A percentile compares a stretch with the other conserved stretches of the same genome.
These are phyloP conservation scores for Drosophila nigromelanica DNA, from an alignment of 1,140 invertebrate genomes.

Conservation along the genomic window DNA sequence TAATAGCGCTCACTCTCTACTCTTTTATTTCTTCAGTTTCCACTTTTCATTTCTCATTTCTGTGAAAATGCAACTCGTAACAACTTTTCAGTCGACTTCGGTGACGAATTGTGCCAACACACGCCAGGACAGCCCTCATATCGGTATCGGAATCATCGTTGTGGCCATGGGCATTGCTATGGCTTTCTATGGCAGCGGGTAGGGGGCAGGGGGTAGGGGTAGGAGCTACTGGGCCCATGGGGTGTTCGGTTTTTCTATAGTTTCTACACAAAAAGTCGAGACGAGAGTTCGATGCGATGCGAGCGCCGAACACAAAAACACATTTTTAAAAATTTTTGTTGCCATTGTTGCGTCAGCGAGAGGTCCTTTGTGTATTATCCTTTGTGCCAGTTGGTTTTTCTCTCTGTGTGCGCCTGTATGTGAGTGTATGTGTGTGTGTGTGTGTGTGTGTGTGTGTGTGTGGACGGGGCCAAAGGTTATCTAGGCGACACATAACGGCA, in stretches of 20 bases:
- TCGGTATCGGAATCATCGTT: slow-evolving; percentile 22
- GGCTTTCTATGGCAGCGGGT: slow-evolving; percentile 17
- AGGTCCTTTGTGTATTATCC: slow-evolving; percentile 78
- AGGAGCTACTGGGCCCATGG: slow-evolving; percentile 30
- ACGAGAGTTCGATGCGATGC: slow-evolving; percentile 12
- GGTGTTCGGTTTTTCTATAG: slow-evolving; percentile 64
- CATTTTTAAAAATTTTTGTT: slow-evolving; percentile 71
- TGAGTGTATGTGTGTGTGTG: slow-evolving; percentile 25
- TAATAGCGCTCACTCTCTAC: slow-evolving; percentile 7
- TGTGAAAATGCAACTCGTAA: slow-evolving; percentile 25
- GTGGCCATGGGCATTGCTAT: slow-evolving; percentile 35
- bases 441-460: slow-evolving; percentile 39
- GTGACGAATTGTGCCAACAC: slow-evolving; percentile 58
- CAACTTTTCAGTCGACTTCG: slow-evolving; percentile 39
- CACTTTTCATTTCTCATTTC: slow-evolving; percentile 8
- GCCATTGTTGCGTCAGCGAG: slow-evolving; percentile 76
- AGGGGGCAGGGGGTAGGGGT: slow-evolving; percentile 1
- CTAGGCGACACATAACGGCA: slow-evolving; percentile 60
- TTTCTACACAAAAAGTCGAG: slow-evolving; percentile 66
- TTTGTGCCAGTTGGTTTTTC: slow-evolving; percentile 60
- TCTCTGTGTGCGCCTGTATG: neutral
- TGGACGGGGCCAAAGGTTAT: slow-evolving; percentile 75
- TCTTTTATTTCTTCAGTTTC: slow-evolving; percentile 27
- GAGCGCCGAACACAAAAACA: slow-evolving; percentile 42
- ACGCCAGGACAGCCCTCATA: slow-evolving; percentile 47